Evolutionary conservation across 2,113 vertebrate species (phyloP).

Genomic region (Zosterops lateralis): DNA sequence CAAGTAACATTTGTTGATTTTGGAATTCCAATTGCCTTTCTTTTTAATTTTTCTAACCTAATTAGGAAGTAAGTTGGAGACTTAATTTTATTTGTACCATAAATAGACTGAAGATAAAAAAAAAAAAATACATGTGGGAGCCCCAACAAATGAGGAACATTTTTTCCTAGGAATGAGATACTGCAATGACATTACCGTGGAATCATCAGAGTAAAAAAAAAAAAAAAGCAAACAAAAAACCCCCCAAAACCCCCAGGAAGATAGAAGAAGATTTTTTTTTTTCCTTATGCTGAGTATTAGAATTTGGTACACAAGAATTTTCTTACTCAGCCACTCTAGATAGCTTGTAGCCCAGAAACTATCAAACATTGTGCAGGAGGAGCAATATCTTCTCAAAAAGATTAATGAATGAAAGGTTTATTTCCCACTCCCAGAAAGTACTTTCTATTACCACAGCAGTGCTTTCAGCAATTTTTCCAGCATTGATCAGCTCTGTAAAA

Average conservation of each 20-base stretch:
- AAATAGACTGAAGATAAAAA: neutral
- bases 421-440: neutral
- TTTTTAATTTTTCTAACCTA: neutral
- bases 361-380: neutral
- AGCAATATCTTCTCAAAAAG: neutral
- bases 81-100: neutral
- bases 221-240: too few relatives aligned
- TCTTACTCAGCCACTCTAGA: neutral
- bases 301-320: neutral
- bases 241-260: neutral
- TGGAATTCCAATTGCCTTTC: neutral
- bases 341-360: neutral
- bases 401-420: neutral
- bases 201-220: neutral
- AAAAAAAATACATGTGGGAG: neutral
- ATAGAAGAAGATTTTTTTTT: neutral
- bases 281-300: too few relatives aligned
- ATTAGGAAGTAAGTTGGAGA: neutral
- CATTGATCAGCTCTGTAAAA: neutral
- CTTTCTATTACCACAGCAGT: neutral
- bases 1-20: neutral
- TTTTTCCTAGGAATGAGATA: neutral
- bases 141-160: fast-evolving
- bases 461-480: neutral
- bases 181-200: neutral